Base-by-base conservation (phyloP, 2,888 invertebrate genomes). In the Caenorhabditis japonica region DNA sequence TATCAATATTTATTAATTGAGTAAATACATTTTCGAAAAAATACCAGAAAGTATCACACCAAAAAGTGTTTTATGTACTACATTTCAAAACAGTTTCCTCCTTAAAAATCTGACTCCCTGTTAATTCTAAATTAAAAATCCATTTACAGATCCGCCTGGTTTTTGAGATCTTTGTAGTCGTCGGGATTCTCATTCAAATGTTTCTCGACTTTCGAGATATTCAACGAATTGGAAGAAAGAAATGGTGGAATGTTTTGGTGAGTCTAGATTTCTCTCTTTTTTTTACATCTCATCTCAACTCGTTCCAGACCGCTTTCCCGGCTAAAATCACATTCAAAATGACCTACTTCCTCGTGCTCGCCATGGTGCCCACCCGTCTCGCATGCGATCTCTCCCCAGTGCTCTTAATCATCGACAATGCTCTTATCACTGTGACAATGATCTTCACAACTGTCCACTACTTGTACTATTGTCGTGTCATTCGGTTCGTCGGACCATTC, bases 241-340 rank as follows among this genome's bases (percentile, higher is more conserved):
- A 83, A 23, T 85, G 85, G 85, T 92, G 95, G 76, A 94, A 95
- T 88, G 96, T 96, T 89, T 90, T 97, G 89, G 96, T 95, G 12
- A 62, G 70, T 17, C n/a, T 17, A 3, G 7, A 13, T 46, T 46
- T n/a, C 10, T 3, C 8, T n/a, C 10, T 21, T 23, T n/a, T 55
- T 23, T 13, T 2, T 7, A 30, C 25, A 17, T 30, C 15, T 15
- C 15, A 15, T 30, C 3, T 13, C 12, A 15, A 12, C 17, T 89
- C n/a, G n/a, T n/a, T 89, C 39, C 87, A 94, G 93, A 92, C 92
- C 91, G 93, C 93, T 0, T 93, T 93, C 13, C 94, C 94, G 1
- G 93, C 93, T 2, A 91, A 97, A 80, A 94, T 95, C 0, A 93
- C 97, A 92, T 97, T 97, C 88, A 91, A 97, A 66, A 91, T 95